Evolutionary conservation across 2,888 invertebrate genomes (phyloP).

Genomic region (Eilema depressum): DNA sequence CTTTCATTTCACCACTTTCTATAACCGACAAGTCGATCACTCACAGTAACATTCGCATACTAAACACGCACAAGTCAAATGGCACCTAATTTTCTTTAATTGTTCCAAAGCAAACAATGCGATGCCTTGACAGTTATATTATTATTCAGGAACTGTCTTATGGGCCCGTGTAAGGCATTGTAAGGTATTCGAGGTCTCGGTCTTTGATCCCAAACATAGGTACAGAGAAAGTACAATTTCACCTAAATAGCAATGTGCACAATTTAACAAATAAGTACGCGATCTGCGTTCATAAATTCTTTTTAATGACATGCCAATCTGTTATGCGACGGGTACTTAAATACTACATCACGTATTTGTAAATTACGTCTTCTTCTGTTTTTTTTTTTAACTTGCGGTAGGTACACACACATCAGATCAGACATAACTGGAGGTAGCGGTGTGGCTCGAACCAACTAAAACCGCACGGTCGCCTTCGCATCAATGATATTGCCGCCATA

Average conservation of each 20-base stretch:
- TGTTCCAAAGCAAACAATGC: slow-evolving; percentile 59
- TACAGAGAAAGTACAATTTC: slow-evolving; percentile 79
- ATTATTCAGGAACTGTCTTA: slow-evolving; percentile 68
- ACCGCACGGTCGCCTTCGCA: too few species aligned
- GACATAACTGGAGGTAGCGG: too few species aligned
- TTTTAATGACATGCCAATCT: neutral
- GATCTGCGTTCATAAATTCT: slow-evolving; percentile 14
- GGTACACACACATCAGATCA: neutral
- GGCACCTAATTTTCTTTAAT: slow-evolving; percentile 72
- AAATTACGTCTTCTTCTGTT: neutral
- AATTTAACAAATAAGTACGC: slow-evolving; percentile 46
- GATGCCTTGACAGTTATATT: slow-evolving; percentile 57
- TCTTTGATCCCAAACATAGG: slow-evolving; percentile 69
- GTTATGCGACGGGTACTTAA: neutral
- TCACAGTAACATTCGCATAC: slow-evolving; percentile 56
- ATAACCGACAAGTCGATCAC: slow-evolving; percentile 49
- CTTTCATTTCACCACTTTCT: slow-evolving; percentile 60
- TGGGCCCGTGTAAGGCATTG: slow-evolving; percentile 71
- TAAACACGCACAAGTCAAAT: slow-evolving; percentile 38
- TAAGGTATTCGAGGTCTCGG: slow-evolving; percentile 56
- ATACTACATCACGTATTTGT: neutral
- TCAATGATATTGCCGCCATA: neutral
- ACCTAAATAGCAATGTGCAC: slow-evolving; percentile 61
- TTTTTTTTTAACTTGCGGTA: neutral
- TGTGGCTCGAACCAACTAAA: too few species aligned